Conservation (phyloP, 2,113 vertebrate genomes). For the Oncorhynchus nerka region DNA sequence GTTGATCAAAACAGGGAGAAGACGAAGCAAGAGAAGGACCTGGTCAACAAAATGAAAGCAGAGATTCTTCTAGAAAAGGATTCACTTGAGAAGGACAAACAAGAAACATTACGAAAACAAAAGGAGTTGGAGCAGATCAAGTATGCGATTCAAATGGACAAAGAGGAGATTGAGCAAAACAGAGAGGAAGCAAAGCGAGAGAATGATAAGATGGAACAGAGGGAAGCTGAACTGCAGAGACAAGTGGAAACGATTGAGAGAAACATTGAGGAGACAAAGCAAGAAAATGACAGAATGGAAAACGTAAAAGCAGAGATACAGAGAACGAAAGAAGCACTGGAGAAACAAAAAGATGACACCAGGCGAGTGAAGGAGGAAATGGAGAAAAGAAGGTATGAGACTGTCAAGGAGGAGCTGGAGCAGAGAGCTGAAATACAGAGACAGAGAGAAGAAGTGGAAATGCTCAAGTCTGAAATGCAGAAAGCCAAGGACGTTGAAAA, state of each 20-base stretch:
- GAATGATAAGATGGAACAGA: not conserved
- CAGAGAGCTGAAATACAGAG: slow-evolving; percentile 10
- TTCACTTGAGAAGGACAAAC: slow-evolving; percentile 24
- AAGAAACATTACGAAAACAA: slow-evolving; percentile 21
- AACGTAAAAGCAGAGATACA: slow-evolving; percentile 18
- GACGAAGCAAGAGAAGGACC: slow-evolving; percentile 23
- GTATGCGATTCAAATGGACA: slow-evolving; percentile 1
- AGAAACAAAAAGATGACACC: slow-evolving; percentile 19
- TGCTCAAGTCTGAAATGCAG: not conserved
- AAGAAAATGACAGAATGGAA: slow-evolving; percentile 3
- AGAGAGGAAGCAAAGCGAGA: slow-evolving; percentile 13
- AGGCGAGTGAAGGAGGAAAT: not conserved
- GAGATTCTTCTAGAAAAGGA: slow-evolving; percentile 31
- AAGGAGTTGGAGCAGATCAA: slow-evolving; percentile 30
- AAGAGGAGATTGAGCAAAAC: slow-evolving; percentile 17
- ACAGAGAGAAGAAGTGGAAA: not conserved
- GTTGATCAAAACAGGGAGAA: slow-evolving; percentile 18
- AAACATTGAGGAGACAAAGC: not conserved
- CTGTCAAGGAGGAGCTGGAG: slow-evolving; percentile 28
- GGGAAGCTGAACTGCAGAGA: slow-evolving; percentile 6
- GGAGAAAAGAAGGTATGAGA: slow-evolving; percentile 22
- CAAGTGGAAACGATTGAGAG: slow-evolving; percentile 8
- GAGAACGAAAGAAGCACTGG: slow-evolving; percentile 18
- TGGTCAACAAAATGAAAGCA: slow-evolving; percentile 24
- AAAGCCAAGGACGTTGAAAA: not conserved